These are phyloP conservation scores for Hafferia zeledoni DNA, from an alignment of 2,797 vertebrate species.

Conservation along the genomic window DNA sequence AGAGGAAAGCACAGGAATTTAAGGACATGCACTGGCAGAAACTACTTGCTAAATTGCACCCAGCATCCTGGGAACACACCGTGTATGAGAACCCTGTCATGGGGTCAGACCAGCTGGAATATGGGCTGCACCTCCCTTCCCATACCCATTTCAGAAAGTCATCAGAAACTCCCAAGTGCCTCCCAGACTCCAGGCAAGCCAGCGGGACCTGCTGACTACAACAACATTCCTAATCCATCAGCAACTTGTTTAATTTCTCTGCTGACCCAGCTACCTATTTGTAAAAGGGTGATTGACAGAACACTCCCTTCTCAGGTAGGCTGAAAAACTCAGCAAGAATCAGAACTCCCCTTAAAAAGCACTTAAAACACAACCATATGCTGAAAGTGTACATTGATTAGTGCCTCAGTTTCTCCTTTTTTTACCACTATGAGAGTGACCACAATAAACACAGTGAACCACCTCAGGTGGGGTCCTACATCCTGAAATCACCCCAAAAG, in stretches of 20 bases:
- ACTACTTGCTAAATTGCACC: background rate
- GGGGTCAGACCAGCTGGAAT: background rate
- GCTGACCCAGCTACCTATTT: background rate
- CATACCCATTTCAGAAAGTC: background rate
- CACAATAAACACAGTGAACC: background rate
- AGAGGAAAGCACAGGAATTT: background rate
- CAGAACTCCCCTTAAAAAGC: background rate
- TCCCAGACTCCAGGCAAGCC: background rate
- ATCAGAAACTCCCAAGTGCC: background rate
- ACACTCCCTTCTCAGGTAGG: background rate
- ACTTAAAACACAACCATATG: background rate
- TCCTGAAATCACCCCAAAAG: background rate
- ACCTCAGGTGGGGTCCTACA: background rate
- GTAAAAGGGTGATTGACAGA: background rate
- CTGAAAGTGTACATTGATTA: rapidly evolving
- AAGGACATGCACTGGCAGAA: background rate
- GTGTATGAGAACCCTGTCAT: rapidly evolving
- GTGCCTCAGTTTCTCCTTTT: background rate
- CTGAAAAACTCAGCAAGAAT: background rate
- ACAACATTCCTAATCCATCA: background rate
- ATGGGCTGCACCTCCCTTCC: background rate
- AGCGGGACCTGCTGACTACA: background rate
- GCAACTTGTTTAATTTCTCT: background rate
- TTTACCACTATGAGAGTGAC: background rate
- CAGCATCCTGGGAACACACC: rapidly evolving